These are phyloP conservation scores for Rynchops niger DNA, from an alignment of 2,113 vertebrate species.

Conservation along the genomic window DNA sequence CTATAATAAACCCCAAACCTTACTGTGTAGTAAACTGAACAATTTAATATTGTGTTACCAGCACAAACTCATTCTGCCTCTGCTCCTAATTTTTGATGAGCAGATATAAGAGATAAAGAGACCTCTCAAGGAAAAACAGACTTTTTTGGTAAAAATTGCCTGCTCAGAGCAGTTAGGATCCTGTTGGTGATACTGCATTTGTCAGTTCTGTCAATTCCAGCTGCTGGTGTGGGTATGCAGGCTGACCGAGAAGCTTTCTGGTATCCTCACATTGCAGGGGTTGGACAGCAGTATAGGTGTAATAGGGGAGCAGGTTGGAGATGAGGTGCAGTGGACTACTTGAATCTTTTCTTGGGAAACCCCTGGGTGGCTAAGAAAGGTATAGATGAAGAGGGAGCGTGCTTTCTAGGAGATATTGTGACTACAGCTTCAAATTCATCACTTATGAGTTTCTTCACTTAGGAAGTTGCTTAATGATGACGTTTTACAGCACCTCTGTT, in stretches of 20 bases:
- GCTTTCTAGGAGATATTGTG: not conserved
- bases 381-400: not conserved
- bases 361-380: not conserved
- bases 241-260: not conserved
- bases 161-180: not conserved
- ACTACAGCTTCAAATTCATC: not conserved
- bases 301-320: not conserved
- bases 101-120: not conserved
- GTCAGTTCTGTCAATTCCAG: not conserved
- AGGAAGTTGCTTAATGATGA: not conserved
- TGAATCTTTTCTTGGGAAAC: not conserved
- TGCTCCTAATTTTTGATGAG: not conserved
- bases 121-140: not conserved
- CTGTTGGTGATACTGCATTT: not conserved
- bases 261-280: not conserved
- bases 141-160: not conserved
- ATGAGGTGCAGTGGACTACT: not conserved
- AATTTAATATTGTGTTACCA: not conserved
- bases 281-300: not conserved
- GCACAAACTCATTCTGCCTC: not conserved
- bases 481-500: not conserved
- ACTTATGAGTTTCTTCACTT: not conserved
- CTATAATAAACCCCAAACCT: not conserved
- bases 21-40: not conserved
- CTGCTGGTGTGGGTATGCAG: not conserved